Base-by-base conservation (phyloP, 2,888 invertebrate species). In the Linnaemya vulpina region DNA sequence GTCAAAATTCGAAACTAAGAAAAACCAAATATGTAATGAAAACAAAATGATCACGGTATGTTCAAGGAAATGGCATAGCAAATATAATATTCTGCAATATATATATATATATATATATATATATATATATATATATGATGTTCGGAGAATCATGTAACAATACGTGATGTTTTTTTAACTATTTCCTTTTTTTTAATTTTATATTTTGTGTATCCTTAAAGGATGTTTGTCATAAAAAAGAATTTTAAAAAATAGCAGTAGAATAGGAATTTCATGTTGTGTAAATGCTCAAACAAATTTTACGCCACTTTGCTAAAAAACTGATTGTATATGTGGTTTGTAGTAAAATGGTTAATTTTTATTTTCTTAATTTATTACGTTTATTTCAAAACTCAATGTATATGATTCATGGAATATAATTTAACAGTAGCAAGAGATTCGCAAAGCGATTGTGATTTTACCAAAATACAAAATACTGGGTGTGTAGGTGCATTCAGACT, bases 321-420 rank as follows among this genome's bases (percentile, higher is more conserved):
- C 77, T 86, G 74, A 70, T 62, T 81, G 83, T 85, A 81, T 71
- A 85, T 85, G 86, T 83, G 86, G 86, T 87, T 87, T 85, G 38
- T 20, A 13, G 17, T 25, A 71, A 58, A 71, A 51, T 35, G 51
- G 25, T 67, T 13, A 38, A 30, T 13, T 67, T 22, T 25, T n/a
- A 17, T 40, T 67, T 67, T n/a, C 30, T n/a, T 51, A 35, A 43
- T 30, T 76, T 43, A 20, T 22, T 53, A 20, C 7, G 62, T 70
- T 68, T 40, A n/a, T 65, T 35, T 70, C 15, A 51, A 25, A 30
- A 5, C 11, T 70, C 53, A 80, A 43, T 74, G 15, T 0, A 7
- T 30, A 49, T 22, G n/a, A n/a, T 67, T 40, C 73, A 38, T 73
- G 20, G 35, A 0, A 4, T 11, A n/a, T 22, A n/a, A 20, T 13